Evolutionary conservation across 2,888 invertebrate genomes (phyloP).

Genomic region (Apamea crenata): DNA sequence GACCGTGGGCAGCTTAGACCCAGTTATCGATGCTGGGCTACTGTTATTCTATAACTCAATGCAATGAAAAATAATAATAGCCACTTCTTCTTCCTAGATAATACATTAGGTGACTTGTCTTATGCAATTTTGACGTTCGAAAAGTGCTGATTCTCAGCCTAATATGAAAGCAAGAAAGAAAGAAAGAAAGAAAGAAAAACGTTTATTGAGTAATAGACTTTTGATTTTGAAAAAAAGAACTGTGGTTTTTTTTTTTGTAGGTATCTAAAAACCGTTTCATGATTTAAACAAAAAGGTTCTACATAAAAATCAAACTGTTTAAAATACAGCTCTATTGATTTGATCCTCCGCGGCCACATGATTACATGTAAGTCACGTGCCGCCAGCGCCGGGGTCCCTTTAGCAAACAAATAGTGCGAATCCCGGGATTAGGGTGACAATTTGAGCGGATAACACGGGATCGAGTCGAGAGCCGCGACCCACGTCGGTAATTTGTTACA

Average conservation of each 20-base stretch:
- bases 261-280: not conserved
- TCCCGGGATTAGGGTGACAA: constrained; percentile 82
- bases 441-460: constrained; percentile 82
- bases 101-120: not conserved
- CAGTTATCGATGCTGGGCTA: not conserved
- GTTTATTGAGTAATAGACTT: not conserved
- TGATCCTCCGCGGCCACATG: constrained; percentile 34
- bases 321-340: constrained; percentile 50
- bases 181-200: not conserved
- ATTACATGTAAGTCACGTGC: constrained; percentile 82
- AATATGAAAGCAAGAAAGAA: no score
- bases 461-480: constrained; percentile 76
- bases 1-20: no score
- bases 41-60: not conserved
- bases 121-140: not conserved
- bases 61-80: not conserved
- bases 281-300: not conserved
- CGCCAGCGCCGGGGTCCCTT: constrained; percentile 80
- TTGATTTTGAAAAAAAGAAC: no score
- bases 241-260: no score
- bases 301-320: constrained; percentile 12
- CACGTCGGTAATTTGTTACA: constrained; percentile 82
- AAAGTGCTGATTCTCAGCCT: not conserved
- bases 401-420: constrained; percentile 85
- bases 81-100: no score